Percentiles rank a stretch among this genome's conserved stretches.
Conservation (phyloP, 2,113 vertebrate species). For the Struthio camelus region DNA sequence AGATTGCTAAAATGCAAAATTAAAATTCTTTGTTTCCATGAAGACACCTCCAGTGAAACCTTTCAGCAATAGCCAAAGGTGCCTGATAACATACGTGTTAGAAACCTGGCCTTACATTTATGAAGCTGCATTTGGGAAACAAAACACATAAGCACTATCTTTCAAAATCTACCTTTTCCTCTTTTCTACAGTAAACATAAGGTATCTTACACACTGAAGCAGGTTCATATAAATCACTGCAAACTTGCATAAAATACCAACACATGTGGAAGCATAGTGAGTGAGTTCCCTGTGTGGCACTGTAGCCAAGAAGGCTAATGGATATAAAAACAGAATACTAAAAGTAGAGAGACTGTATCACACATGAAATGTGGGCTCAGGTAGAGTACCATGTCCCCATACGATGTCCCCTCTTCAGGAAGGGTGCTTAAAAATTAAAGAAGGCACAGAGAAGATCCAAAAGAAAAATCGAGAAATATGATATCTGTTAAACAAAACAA, state of each 20-base stretch:
- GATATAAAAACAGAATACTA: neutral
- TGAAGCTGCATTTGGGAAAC: neutral
- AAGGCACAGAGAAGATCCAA: neutral
- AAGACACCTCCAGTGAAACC: neutral
- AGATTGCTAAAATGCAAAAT: neutral
- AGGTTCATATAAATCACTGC: neutral
- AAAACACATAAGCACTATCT: neutral
- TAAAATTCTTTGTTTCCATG: neutral
- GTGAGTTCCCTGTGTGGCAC: neutral
- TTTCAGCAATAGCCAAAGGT: neutral
- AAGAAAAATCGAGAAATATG: neutral
- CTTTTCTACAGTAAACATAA: neutral
- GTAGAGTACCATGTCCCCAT: neutral
- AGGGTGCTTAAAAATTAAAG: neutral
- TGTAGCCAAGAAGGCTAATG: neutral
- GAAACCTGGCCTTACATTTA: neutral
- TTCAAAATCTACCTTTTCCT: neutral
- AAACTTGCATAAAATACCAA: neutral
- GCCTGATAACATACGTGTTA: neutral
- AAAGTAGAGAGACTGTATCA: neutral
- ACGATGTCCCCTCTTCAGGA: neutral
- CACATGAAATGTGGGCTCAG: accelerated
- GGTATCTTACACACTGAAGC: neutral
- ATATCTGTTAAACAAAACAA: neutral
- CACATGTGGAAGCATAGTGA: neutral